A percentile compares a stretch with the other conserved stretches of the same genome.
phyloP scores from a whole-genome alignment of 2,888 invertebrate species.

The Philonicus albiceps region DNA sequence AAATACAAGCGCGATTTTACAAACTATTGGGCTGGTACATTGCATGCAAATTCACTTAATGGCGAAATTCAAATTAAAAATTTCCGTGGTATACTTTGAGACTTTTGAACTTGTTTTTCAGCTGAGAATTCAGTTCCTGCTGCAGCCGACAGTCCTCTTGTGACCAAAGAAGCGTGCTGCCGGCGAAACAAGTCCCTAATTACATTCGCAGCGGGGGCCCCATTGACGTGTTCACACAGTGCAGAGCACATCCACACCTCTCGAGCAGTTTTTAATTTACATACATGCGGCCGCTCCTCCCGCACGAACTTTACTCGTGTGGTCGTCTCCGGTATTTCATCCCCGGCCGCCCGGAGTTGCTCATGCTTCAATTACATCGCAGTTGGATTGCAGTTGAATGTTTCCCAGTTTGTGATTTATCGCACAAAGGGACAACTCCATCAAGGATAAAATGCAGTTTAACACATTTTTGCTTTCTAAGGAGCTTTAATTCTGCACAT shows the following conservation, averaged over 20 bases:
- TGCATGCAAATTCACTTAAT: constrained; percentile 43
- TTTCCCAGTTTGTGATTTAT: constrained; percentile 25
- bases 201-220: constrained; percentile 39
- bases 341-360: neutral
- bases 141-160: constrained; percentile 42
- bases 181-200: constrained; percentile 43
- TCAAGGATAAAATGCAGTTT: constrained; percentile 28
- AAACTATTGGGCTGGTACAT: constrained; percentile 29
- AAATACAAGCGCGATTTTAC: neutral
- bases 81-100: constrained; percentile 36
- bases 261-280: constrained; percentile 22
- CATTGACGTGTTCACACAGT: constrained; percentile 37
- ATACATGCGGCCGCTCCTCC: neutral
- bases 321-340: too few relatives aligned
- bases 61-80: constrained; percentile 45
- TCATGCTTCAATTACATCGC: constrained; percentile 28
- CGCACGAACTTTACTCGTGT: neutral
- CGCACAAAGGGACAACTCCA: constrained; percentile 30
- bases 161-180: constrained; percentile 46
- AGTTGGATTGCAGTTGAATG: constrained; percentile 16
- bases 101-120: constrained; percentile 21
- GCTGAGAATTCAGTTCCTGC: neutral
- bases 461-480: constrained; percentile 31
- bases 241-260: constrained; percentile 28
- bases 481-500: neutral